Conservation (phyloP, 2,888 invertebrate species). For the Caenorhabditis afra region DNA sequence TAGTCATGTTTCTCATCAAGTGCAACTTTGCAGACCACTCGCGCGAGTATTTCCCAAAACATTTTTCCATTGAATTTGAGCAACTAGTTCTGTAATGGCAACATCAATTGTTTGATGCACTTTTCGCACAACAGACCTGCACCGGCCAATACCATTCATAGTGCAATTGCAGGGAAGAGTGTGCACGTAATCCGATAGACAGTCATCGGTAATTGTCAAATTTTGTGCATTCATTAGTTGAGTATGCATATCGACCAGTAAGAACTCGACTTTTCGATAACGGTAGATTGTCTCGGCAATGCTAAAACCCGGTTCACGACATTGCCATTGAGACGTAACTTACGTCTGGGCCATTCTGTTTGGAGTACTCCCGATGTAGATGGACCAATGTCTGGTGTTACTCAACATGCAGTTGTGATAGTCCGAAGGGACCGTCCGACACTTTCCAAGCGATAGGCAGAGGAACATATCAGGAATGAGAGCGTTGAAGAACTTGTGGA, state of each 20-base stretch:
- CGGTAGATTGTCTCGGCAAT: constrained; percentile 50
- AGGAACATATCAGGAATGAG: constrained; percentile 44
- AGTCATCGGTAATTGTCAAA: constrained; percentile 26
- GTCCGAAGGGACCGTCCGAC: constrained; percentile 39
- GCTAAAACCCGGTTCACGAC: constrained; percentile 9
- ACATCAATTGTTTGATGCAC: constrained; percentile 5
- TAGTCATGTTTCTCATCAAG: constrained; percentile 50
- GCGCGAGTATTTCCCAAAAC: constrained; percentile 44
- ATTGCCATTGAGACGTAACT: constrained; percentile 5
- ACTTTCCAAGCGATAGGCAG: constrained; percentile 52
- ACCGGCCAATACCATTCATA: constrained; percentile 21
- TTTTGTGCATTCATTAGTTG: constrained; percentile 47
- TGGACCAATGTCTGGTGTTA: constrained; percentile 35
- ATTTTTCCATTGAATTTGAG: constrained; percentile 33
- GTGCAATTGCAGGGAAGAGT: constrained; percentile 47
- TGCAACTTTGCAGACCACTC: constrained; percentile 53
- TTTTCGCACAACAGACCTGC: too few relatives aligned
- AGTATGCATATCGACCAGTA: constrained; percentile 44
- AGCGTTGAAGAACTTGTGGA: constrained; percentile 25
- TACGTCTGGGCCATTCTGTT: constrained; percentile 45
- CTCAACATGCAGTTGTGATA: constrained; percentile 47
- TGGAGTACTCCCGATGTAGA: constrained; percentile 41
- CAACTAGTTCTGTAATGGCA: constrained; percentile 28
- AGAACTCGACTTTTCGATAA: constrained; percentile 38
- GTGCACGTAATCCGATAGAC: constrained; percentile 31